Base-by-base conservation (phyloP, 2,797 vertebrate genomes). In the Acrossocheilus fasciatus region DNA sequence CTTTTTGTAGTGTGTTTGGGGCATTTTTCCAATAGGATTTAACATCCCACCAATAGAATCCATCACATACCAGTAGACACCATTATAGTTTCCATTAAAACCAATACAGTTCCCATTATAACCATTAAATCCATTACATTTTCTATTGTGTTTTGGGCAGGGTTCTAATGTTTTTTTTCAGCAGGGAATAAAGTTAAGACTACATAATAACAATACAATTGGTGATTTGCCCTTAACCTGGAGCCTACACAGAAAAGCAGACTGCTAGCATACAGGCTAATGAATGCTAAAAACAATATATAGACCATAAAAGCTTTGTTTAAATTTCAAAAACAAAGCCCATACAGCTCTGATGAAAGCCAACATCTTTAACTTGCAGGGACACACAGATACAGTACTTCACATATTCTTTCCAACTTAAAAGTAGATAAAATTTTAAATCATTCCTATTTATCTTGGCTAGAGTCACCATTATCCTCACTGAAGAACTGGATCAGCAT, bases 381-480 rank as follows among this genome's bases (percentile, higher is more conserved):
- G 8, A 43, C 10, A 59, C 11, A 59, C 3, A 18, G 10, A 70
- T 54, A 59, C 20, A 57, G 4, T n/a, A 12, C 20, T 54, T 41
- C 18, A 73, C 11, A 34, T 83, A 23, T 76, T 30, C 20, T 23
- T 76, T 68, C 1, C 10, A 36, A 20, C 39, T 23, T 8, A 26
- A 66, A 66, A 83, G 15, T 26, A 47, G 39, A 62, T 74, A 17
- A 36, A 4, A 47, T 26, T 30, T 23, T 12, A 41, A 83, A 45
- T n/a, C 18, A 54, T 52, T 84, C 62, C 62, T 17, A 78, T n/a
- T 78, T 47, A 70, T 69, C 36, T 76, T 54, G 45, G 45, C 59
- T 52, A 84, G 73, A 20, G 36, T 66, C 10, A 20, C 8, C 23
- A 68, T 77, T 41, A 50, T 43, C 15, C 23, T 52, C 62, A 41